Base-by-base conservation (phyloP, 1,140 invertebrate species). In the Cecropterus lyciades region DNA sequence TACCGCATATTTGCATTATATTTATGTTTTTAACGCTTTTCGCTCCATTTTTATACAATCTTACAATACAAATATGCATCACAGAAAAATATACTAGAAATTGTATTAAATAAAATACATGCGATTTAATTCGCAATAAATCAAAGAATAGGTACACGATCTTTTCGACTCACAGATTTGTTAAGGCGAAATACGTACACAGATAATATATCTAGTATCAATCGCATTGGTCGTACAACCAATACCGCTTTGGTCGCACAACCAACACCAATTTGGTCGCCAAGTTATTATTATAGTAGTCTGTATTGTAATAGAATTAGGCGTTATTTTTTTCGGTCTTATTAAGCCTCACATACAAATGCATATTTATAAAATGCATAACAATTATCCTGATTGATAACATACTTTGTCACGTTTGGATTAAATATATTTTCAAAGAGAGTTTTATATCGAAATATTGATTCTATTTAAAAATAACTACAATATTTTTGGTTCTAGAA, bases 401-500 rank as follows among this genome's bases (percentile, higher is more conserved):
- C 10, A 42, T 13, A 55, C 15, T 55, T 55, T 55, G 52, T 55
- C 37, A 51, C 37, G 20, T 16, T 46, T 40, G 14, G 4, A 30
- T 59, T 45, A 45, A 27, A 51, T 27, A 51, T 51, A n/a, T n/a
- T 27, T 48, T 51, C 42, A 43, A 24, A 24, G n/a, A 15, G 24
- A 13, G 17, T 45, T 57, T 27, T 27, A 57, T 57, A 17, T 37
- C 8, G 14, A 17, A 55, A 40, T 33, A 52, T 52, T 52, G 8
- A 20, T 52, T 33, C 24, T 59, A 59, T 59, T 59, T 27, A 45
- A 46, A 51, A 59, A 59, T 59, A 46, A 45, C 55, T 59, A 30
- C 42, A 46, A 1, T 16, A n/a, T n/a, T 46, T 51, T 46, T 57
- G 17, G 55, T 30, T 15, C 17, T 46, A 59, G 20, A 59, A 59